phyloP scores from a whole-genome alignment of 2,888 invertebrate species.

The Catotricha subobsoleta region DNA sequence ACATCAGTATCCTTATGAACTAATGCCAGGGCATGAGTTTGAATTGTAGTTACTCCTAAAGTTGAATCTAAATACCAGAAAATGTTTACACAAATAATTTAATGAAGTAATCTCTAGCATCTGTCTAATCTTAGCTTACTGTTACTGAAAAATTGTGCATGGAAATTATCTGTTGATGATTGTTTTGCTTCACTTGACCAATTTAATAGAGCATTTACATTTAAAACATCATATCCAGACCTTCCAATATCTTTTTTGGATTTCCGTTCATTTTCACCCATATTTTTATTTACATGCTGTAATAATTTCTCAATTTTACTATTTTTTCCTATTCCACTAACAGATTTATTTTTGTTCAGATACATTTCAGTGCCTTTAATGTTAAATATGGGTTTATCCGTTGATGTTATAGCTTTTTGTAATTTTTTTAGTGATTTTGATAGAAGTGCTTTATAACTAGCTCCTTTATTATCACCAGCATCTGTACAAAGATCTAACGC shows the following conservation, averaged over 20 bases:
- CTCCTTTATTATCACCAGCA: not conserved
- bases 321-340: constrained; percentile 2
- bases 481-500: not conserved
- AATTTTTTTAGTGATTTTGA: not conserved
- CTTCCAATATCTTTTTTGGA: not conserved
- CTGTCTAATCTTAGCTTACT: too few relatives aligned
- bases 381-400: not conserved
- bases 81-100: too few relatives aligned
- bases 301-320: not conserved
- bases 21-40: constrained; percentile 53
- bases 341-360: not conserved
- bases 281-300: not conserved
- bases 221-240: not conserved
- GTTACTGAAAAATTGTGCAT: not conserved
- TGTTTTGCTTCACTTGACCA: too few relatives aligned
- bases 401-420: not conserved
- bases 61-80: too few relatives aligned
- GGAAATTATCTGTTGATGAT: too few relatives aligned
- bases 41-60: constrained; percentile 37
- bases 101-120: too few relatives aligned
- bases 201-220: too few relatives aligned
- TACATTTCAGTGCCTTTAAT: not conserved
- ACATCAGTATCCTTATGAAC: constrained; percentile 45
- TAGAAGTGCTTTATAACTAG: not conserved
- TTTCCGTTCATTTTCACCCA: not conserved